Evolutionary conservation across 2,113 vertebrate species (phyloP).

Genomic region (Hippocampus mohnikei): DNA sequence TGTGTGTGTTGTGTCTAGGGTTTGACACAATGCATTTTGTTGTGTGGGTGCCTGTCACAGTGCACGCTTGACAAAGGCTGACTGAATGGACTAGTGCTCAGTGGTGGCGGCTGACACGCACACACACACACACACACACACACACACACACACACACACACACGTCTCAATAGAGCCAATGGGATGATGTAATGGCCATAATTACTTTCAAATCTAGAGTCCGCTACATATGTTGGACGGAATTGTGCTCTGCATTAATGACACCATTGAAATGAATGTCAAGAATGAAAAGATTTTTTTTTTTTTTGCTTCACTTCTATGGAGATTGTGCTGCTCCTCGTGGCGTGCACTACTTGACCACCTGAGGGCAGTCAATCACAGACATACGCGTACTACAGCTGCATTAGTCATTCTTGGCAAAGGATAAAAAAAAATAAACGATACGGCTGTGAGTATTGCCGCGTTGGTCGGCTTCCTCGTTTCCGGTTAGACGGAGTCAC

Average conservation of each 20-base stretch:
- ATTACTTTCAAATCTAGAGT: not conserved
- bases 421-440: too few relatives aligned
- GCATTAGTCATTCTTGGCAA: not conserved
- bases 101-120: not conserved
- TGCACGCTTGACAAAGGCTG: not conserved
- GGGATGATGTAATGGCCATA: not conserved
- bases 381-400: not conserved
- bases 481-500: not conserved
- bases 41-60: conserved; percentile 3
- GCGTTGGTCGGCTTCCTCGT: not conserved
- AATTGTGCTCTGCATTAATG: too few relatives aligned
- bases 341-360: not conserved
- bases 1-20: not conserved
- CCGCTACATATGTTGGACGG: not conserved
- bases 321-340: not conserved
- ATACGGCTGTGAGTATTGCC: not conserved
- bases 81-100: not conserved
- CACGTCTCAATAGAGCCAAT: not conserved
- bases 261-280: too few relatives aligned
- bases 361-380: not conserved
- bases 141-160: not conserved
- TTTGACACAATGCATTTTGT: not conserved
- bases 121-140: not conserved
- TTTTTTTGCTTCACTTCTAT: not conserved
- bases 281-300: too few relatives aligned